phyloP scores from a whole-genome alignment of 2,113 vertebrate species.

The Thunnus thynnus region DNA sequence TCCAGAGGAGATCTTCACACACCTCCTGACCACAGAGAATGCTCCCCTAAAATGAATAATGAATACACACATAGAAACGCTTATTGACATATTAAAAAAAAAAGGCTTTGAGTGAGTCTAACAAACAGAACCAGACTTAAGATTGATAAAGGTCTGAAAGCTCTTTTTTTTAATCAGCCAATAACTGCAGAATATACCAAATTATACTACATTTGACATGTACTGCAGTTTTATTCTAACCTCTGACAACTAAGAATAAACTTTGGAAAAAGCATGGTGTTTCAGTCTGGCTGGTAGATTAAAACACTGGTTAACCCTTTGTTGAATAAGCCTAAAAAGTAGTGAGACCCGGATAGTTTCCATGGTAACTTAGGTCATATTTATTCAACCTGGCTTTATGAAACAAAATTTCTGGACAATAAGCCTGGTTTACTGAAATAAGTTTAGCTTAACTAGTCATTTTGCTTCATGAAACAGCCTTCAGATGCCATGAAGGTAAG shows the following conservation, averaged over 20 bases:
- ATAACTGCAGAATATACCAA: not conserved
- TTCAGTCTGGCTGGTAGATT: too few relatives aligned
- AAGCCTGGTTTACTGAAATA: constrained; percentile 2
- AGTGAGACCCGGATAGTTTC: not conserved
- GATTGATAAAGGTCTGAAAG: not conserved
- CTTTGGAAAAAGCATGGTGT: not conserved
- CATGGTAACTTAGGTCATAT: not conserved
- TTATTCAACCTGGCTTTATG: not conserved
- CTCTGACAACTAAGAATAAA: not conserved
- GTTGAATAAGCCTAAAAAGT: not conserved
- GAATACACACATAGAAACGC: constrained; percentile 62
- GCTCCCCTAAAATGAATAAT: constrained; percentile 90
- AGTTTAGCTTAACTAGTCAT: not conserved
- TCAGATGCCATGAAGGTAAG: not conserved
- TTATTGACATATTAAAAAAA: not conserved
- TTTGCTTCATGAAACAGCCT: constrained; percentile 15
- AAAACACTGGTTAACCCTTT: not conserved
- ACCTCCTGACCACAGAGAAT: constrained; percentile 96
- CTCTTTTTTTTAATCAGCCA: not conserved
- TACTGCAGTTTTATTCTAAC: not conserved
- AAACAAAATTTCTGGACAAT: not conserved
- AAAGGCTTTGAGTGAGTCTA: not conserved
- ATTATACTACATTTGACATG: not conserved
- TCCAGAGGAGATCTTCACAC: constrained; percentile 96
- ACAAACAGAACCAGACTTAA: not conserved